These are phyloP conservation scores for Colius striatus DNA, from an alignment of 2,113 vertebrate genomes.

Conservation along the genomic window DNA sequence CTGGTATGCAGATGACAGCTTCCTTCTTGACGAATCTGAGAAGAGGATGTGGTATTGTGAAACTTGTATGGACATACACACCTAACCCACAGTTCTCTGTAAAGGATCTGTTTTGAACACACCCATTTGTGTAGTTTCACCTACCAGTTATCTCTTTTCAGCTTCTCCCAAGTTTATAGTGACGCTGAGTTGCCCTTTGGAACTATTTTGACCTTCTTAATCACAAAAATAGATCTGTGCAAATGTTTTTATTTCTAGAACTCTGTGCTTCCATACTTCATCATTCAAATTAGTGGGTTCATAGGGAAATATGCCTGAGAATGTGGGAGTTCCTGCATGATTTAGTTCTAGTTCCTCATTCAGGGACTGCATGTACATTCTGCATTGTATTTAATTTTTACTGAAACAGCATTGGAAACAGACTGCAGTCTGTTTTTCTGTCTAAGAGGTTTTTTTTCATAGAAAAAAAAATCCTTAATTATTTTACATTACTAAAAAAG, in stretches of 20 bases:
- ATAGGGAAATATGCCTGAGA: neutral
- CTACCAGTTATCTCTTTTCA: neutral
- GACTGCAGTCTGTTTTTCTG: neutral
- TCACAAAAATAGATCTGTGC: neutral
- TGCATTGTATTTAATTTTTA: neutral
- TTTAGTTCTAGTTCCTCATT: neutral
- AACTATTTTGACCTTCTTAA: neutral
- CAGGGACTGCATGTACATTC: neutral
- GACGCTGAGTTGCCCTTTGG: neutral
- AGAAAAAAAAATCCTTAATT: neutral
- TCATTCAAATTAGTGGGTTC: neutral
- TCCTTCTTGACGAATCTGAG: neutral
- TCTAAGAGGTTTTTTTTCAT: neutral
- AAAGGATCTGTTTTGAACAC: neutral
- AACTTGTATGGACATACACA: neutral
- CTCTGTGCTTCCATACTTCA: neutral
- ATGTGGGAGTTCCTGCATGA: slow-evolving; percentile 5
- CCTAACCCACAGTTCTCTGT: neutral
- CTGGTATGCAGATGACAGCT: neutral
- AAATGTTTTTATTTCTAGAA: neutral
- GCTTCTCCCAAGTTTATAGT: neutral
- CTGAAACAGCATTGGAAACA: neutral
- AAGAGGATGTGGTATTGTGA: neutral
- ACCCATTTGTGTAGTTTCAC: neutral
- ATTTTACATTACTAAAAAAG: slow-evolving; percentile 4